Percentiles rank a stretch among this genome's conserved stretches.
Conservation (phyloP, 2,797 vertebrate genomes). For the Peromyscus melanophrys region DNA sequence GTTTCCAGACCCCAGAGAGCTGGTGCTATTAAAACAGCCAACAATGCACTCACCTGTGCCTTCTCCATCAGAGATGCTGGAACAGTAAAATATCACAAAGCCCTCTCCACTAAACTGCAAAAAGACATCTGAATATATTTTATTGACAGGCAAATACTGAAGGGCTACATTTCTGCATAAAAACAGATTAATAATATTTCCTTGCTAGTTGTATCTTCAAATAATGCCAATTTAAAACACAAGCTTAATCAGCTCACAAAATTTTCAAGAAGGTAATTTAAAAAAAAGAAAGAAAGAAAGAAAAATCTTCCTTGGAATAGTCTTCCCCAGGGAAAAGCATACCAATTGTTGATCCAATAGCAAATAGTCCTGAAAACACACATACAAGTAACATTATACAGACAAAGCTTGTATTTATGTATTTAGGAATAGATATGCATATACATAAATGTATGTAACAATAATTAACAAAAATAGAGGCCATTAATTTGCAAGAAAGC, state of each 20-base stretch:
- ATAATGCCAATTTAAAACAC: background rate
- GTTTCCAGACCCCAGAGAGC: slow-evolving; percentile 37
- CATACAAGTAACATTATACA: background rate
- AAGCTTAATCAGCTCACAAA: slow-evolving; percentile 28
- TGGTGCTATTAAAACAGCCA: slow-evolving; percentile 68
- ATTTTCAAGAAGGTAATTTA: background rate
- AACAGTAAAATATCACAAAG: slow-evolving; percentile 41
- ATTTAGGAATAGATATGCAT: background rate
- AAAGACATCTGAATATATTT: slow-evolving; percentile 46
- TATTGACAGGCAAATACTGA: slow-evolving; percentile 12
- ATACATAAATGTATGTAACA: background rate
- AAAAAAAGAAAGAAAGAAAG: background rate
- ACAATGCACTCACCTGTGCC: slow-evolving; percentile 39
- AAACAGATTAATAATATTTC: slow-evolving; percentile 38
- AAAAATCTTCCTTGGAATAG: background rate
- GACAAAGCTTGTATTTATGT: background rate
- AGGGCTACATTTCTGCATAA: slow-evolving; percentile 46
- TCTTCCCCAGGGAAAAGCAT: background rate
- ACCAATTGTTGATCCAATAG: background rate
- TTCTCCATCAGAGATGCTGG: background rate
- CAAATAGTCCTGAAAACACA: background rate
- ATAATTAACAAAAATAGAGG: background rate
- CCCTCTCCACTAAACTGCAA: slow-evolving; percentile 59
- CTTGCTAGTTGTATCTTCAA: slow-evolving; percentile 61
- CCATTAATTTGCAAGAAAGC: background rate